Evolutionary conservation across 64 coral and sea anemone genomes (phyloP).

Genomic region (Pachyseris speciosa): DNA sequence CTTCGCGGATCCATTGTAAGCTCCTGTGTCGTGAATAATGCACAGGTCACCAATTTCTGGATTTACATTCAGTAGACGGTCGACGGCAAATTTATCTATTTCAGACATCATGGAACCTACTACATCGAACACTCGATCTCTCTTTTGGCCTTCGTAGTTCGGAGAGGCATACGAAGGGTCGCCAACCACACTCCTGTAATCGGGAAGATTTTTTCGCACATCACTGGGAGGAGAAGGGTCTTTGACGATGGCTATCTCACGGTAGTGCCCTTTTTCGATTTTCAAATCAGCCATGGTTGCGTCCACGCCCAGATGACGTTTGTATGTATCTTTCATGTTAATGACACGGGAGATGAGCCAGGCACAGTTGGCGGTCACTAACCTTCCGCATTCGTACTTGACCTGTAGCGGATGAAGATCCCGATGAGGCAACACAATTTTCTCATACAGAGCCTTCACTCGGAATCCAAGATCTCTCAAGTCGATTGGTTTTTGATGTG

Average conservation of each 20-base stretch:
- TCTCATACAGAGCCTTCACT: not conserved
- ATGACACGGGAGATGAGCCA: not conserved
- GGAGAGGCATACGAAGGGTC: not conserved
- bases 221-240: not conserved
- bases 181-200: not conserved
- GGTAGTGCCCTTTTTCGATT: not conserved
- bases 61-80: not conserved
- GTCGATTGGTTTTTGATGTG: conserved; percentile 3
- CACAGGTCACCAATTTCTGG: conserved; percentile 11
- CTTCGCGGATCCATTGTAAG: not conserved
- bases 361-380: not conserved
- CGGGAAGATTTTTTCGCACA: not conserved
- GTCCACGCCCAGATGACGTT: not conserved
- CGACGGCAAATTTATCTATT: not conserved
- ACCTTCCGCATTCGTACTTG: not conserved
- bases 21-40: not conserved
- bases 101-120: not conserved
- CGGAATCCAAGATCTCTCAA: not conserved
- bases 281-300: not conserved
- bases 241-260: not conserved
- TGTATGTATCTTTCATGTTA: not conserved
- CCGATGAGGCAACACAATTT: not conserved
- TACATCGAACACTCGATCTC: not conserved
- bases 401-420: conserved; percentile 6
- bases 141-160: not conserved